phyloP scores from a whole-genome alignment of 2,797 vertebrate genomes.

The Trematomus bernacchii region DNA sequence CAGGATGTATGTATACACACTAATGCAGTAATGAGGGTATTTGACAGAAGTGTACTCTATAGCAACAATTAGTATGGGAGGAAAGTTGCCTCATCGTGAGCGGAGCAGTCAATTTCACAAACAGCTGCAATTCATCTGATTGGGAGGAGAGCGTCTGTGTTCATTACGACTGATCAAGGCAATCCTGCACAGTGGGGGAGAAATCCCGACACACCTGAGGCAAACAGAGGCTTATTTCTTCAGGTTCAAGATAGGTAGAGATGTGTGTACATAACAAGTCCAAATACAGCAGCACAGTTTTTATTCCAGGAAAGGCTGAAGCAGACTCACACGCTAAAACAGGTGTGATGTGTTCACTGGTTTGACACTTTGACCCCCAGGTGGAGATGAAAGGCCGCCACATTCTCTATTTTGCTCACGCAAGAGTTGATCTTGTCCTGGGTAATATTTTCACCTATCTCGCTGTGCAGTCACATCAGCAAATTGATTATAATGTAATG shows the following conservation, averaged over 20 bases:
- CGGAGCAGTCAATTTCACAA: slow-evolving; percentile 56
- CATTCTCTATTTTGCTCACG: slow-evolving; percentile 58
- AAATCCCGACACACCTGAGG: slow-evolving; percentile 10
- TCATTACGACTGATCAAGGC: slow-evolving; percentile 42
- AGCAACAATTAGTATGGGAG: slow-evolving; percentile 65
- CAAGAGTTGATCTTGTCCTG: slow-evolving; percentile 66
- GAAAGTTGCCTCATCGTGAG: slow-evolving; percentile 62
- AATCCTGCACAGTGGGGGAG: slow-evolving; percentile 5
- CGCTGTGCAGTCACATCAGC: slow-evolving; percentile 46
- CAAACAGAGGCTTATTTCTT: not conserved
- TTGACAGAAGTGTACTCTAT: slow-evolving; percentile 68
- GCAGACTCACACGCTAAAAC: slow-evolving; percentile 44
- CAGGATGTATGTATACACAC: slow-evolving; percentile 50
- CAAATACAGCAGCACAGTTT: slow-evolving; percentile 6
- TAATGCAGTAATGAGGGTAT: slow-evolving; percentile 74
- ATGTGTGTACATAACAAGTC: slow-evolving; percentile 4
- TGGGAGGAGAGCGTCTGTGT: slow-evolving; percentile 30
- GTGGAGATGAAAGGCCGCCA: slow-evolving; percentile 51
- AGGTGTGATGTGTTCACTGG: slow-evolving; percentile 62
- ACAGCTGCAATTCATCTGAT: slow-evolving; percentile 66
- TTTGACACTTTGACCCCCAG: slow-evolving; percentile 67
- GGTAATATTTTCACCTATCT: slow-evolving; percentile 61
- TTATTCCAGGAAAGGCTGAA: slow-evolving; percentile 43
- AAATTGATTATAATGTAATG: slow-evolving; percentile 62
- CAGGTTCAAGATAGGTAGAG: slow-evolving; percentile 1